A percentile compares a stretch with the other conserved stretches of the same genome.
Conservation (phyloP, 2,797 vertebrate species). For the Sebastes glaucus region DNA sequence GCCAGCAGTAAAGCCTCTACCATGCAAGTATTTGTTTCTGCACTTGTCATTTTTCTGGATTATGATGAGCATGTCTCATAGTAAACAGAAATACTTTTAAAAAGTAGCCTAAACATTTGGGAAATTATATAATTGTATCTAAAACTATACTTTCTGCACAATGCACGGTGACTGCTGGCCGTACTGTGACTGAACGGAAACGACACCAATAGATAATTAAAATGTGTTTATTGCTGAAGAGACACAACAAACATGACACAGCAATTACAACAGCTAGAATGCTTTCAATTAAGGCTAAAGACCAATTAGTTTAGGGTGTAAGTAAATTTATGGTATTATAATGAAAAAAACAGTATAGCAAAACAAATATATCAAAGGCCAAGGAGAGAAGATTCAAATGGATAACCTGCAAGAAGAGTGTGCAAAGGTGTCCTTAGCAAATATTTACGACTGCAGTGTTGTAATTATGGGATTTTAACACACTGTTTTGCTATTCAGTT, state of each 20-base stretch:
- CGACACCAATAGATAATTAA: constrained; percentile 44
- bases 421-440: not conserved
- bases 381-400: not conserved
- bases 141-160: not conserved
- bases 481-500: not conserved
- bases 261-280: constrained; percentile 29
- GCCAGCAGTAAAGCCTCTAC: not conserved
- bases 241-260: constrained; percentile 47
- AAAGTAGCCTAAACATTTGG: not conserved
- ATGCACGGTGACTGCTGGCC: not conserved
- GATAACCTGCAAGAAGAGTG: not conserved
- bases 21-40: not conserved
- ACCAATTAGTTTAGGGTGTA: not conserved
- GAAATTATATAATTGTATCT: not conserved
- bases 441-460: not conserved
- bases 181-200: constrained; percentile 44
- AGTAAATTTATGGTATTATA: not conserved
- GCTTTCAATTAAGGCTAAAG: constrained; percentile 14
- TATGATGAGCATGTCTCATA: not conserved
- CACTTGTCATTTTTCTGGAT: not conserved
- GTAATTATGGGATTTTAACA: not conserved
- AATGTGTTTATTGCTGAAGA: constrained; percentile 59
- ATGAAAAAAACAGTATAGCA: not conserved
- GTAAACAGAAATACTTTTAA: not conserved
- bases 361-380: not conserved